phyloP scores from a whole-genome alignment of 2,888 invertebrate genomes.

The Amblyjoppa proteus region DNA sequence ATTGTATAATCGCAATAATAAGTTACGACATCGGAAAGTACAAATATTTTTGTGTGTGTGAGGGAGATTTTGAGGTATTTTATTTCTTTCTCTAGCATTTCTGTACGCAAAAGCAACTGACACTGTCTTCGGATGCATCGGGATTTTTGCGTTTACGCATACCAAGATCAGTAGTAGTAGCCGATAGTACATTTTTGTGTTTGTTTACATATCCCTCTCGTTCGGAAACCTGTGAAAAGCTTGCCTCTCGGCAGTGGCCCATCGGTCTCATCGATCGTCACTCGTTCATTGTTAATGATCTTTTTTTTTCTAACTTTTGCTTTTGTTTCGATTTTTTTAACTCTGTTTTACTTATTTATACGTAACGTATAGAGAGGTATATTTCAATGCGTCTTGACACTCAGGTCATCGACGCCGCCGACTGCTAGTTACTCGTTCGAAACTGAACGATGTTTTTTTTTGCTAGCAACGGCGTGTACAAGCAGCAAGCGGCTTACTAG shows the following conservation, averaged over 20 bases:
- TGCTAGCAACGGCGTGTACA: slow-evolving; percentile 56
- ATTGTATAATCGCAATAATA: slow-evolving; percentile 67
- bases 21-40: slow-evolving; percentile 60
- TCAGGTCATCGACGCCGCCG: slow-evolving; percentile 73
- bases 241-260: slow-evolving; percentile 79
- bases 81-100: slow-evolving; percentile 51
- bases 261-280: slow-evolving; percentile 69
- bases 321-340: slow-evolving; percentile 65
- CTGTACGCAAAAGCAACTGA: slow-evolving; percentile 50
- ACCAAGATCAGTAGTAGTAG: slow-evolving; percentile 51
- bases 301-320: slow-evolving; percentile 63
- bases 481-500: slow-evolving; percentile 57
- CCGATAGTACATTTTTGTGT: slow-evolving; percentile 42
- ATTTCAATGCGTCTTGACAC: slow-evolving; percentile 70
- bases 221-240: slow-evolving; percentile 78
- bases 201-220: slow-evolving; percentile 69
- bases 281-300: slow-evolving; percentile 60
- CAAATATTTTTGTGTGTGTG: slow-evolving; percentile 48
- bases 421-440: slow-evolving; percentile 37
- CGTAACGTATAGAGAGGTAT: slow-evolving; percentile 68
- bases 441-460: slow-evolving; percentile 29
- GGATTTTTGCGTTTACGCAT: slow-evolving; percentile 40
- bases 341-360: slow-evolving; percentile 53
- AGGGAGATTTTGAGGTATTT: slow-evolving; percentile 43
- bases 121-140: slow-evolving; percentile 43